Percentiles rank a stretch among this genome's conserved stretches.
Evolutionary conservation across 2,113 vertebrate species (phyloP).

Genomic region (Eclectus roratus): DNA sequence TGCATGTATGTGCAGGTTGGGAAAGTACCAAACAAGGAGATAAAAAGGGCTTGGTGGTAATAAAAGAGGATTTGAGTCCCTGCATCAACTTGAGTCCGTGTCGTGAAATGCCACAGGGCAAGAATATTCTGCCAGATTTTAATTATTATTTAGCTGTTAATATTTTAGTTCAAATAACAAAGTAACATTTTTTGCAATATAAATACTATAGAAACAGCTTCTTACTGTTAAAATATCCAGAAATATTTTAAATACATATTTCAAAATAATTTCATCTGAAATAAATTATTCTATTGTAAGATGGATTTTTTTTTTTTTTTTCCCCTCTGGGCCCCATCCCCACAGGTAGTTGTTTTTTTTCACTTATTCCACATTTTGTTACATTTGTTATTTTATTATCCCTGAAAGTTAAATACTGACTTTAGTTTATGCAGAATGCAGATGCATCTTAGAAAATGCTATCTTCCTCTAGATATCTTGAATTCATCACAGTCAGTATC

Average conservation of each 20-base stretch:
- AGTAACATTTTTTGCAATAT: neutral
- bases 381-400: neutral
- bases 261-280: neutral
- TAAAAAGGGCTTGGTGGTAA: too few relatives aligned
- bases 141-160: neutral
- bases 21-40: too few relatives aligned
- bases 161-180: neutral
- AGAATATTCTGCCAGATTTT: neutral
- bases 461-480: neutral
- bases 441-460: neutral
- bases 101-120: too few relatives aligned
- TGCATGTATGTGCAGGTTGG: too few relatives aligned
- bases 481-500: neutral
- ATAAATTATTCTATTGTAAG: neutral
- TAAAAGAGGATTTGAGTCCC: too few relatives aligned
- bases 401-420: neutral
- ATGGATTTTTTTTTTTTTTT: neutral
- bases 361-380: neutral
- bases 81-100: too few relatives aligned
- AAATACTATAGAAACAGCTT: neutral
- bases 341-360: neutral
- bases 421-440: neutral
- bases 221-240: neutral
- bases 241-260: neutral
- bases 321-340: neutral